phyloP scores from a whole-genome alignment of 2,113 vertebrate species.

The Nematolebias whitei region DNA sequence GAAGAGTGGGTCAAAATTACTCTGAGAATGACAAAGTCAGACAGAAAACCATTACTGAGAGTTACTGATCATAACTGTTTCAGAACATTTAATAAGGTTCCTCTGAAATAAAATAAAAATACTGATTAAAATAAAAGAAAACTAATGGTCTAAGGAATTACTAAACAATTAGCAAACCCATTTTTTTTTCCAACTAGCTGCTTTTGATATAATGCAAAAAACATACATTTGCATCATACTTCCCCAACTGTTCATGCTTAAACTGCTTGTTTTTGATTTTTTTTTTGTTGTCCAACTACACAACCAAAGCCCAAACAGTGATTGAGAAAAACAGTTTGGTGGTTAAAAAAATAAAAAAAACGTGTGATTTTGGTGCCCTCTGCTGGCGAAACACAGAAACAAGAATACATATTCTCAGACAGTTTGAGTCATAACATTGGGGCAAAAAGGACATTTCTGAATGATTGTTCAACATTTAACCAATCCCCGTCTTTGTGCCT shows the following conservation, averaged over 20 bases:
- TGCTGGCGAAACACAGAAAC: slow-evolving; percentile 44
- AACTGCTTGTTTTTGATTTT: too few species aligned
- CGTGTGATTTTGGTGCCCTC: slow-evolving; percentile 46
- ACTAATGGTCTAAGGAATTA: too few species aligned
- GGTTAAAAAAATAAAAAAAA: not conserved
- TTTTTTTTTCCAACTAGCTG: too few species aligned
- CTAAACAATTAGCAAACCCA: too few species aligned
- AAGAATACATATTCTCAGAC: not conserved
- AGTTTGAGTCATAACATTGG: not conserved
- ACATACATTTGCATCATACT: too few species aligned
- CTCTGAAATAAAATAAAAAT: too few species aligned
- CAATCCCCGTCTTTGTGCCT: not conserved
- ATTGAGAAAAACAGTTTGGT: not conserved
- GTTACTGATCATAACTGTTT: not conserved
- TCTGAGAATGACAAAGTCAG: not conserved
- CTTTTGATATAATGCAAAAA: too few species aligned
- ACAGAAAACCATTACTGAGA: not conserved
- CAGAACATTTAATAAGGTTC: too few species aligned
- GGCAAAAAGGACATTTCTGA: not conserved
- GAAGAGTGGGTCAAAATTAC: not conserved
- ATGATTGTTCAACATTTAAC: slow-evolving; percentile 1
- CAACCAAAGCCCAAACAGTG: too few species aligned
- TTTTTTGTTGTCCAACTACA: too few species aligned
- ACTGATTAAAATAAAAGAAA: too few species aligned
- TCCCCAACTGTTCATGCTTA: too few species aligned